Percentiles rank a stretch among this genome's conserved stretches.
phyloP scores from a whole-genome alignment of 2,797 vertebrate species.

The Danio albolineatus region DNA sequence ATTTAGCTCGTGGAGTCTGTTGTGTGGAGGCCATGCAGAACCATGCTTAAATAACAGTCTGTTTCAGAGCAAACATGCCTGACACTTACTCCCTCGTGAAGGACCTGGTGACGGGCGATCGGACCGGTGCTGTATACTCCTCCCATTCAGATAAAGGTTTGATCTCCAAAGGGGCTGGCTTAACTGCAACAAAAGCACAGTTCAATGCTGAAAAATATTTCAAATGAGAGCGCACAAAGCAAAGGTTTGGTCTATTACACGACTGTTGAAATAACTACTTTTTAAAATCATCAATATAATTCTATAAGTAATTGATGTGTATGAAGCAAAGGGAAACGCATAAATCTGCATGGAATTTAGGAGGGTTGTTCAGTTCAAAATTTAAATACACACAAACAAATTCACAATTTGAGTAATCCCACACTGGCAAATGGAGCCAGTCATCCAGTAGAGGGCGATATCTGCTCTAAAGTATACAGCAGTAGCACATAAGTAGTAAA shows the following conservation, averaged over 20 bases:
- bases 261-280: background rate
- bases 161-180: constrained; percentile 95
- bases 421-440: background rate
- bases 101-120: constrained; percentile 95
- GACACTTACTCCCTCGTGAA: constrained; percentile 97
- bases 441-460: constrained; percentile 8
- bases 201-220: background rate
- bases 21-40: constrained; percentile 42
- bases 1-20: constrained; percentile 58
- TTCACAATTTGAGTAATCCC: background rate
- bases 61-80: constrained; percentile 27
- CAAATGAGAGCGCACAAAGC: background rate
- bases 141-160: constrained; percentile 95
- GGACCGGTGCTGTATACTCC: constrained; percentile 92
- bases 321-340: background rate
- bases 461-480: background rate
- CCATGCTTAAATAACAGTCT: constrained; percentile 23
- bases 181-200: constrained; percentile 78
- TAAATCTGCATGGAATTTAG: background rate
- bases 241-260: background rate
- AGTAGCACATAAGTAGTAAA: background rate
- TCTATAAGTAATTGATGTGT: too few relatives aligned
- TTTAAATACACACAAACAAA: too few relatives aligned
- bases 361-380: background rate
- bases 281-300: background rate